A percentile compares a stretch with the other conserved stretches of the same genome.
phyloP scores from a whole-genome alignment of 2,113 vertebrate species.

The Amblyopsis rosae region DNA sequence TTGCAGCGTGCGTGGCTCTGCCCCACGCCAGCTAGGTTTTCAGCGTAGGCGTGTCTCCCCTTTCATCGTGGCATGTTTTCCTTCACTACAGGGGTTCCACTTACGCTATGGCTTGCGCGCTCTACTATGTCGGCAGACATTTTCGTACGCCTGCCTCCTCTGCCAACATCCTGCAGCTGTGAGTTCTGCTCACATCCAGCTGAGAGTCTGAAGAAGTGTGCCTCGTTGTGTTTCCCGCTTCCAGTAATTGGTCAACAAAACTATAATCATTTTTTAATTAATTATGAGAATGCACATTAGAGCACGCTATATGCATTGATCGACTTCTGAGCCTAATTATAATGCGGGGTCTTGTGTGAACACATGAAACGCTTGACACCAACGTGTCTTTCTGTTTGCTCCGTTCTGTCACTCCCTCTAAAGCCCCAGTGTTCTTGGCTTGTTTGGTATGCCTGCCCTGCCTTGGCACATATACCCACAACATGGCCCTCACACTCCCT shows the following conservation, averaged over 20 bases:
- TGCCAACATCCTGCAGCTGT: constrained; percentile 48
- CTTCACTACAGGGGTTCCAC: constrained; percentile 15
- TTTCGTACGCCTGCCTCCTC: constrained; percentile 49
- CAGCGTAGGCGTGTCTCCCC: not conserved
- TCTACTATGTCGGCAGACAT: constrained; percentile 45
- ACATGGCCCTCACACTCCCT: constrained; percentile 45
- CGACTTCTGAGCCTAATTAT: constrained; percentile 78
- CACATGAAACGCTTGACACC: constrained; percentile 50
- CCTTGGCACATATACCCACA: constrained; percentile 34
- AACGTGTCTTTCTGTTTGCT: constrained; percentile 46
- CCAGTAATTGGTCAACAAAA: constrained; percentile 84
- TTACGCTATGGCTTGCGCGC: constrained; percentile 37
- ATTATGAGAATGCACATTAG: constrained; percentile 84
- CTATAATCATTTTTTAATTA: constrained; percentile 86
- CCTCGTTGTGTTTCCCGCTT: constrained; percentile 34
- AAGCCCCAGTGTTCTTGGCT: constrained; percentile 20
- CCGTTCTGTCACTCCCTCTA: constrained; percentile 10
- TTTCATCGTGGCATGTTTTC: constrained; percentile 23
- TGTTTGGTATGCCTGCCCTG: constrained; percentile 51
- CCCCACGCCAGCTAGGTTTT: constrained; percentile 11
- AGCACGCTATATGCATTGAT: constrained; percentile 81
- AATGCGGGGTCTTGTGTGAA: constrained; percentile 45
- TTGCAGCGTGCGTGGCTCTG: not conserved
- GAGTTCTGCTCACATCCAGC: constrained; percentile 51
- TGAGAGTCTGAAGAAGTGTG: constrained; percentile 29